A percentile compares a stretch with the other conserved stretches of the same genome.
phyloP scores from a whole-genome alignment of 2,888 invertebrate species.

The Agriopis aurantiaria region DNA sequence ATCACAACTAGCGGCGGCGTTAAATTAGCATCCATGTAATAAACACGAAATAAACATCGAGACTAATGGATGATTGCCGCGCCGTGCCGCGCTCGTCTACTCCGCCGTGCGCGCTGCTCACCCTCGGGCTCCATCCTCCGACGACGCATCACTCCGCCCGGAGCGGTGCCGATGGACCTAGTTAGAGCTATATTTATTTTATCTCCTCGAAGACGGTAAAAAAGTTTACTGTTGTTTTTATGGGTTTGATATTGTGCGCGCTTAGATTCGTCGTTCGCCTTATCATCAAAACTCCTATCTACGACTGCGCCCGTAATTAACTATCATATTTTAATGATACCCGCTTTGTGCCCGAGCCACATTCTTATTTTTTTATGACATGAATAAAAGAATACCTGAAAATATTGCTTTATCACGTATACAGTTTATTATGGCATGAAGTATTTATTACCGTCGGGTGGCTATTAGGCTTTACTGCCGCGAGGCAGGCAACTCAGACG shows the following conservation, averaged over 20 bases:
- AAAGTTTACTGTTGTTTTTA: conserved; percentile 77
- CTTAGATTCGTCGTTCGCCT: conserved; percentile 56
- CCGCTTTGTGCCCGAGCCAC: conserved; percentile 28
- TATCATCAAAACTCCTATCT: conserved; percentile 42
- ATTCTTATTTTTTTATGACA: conserved; percentile 38
- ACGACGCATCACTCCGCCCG: conserved; percentile 42
- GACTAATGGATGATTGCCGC: conserved; percentile 78
- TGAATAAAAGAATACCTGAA: conserved; percentile 23
- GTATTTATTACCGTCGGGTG: conserved; percentile 42
- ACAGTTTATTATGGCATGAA: conserved; percentile 37
- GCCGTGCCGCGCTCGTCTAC: conserved; percentile 36
- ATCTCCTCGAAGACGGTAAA: conserved; percentile 71
- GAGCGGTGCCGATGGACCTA: conserved; percentile 52
- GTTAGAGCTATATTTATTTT: conserved; percentile 73
- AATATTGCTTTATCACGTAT: conserved; percentile 36
- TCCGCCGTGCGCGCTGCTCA: conserved; percentile 38
- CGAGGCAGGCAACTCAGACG: conserved; percentile 40
- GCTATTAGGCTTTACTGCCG: conserved; percentile 37
- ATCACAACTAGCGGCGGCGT: conserved; percentile 59
- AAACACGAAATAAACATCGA: conserved; percentile 80
- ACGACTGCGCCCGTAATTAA: conserved; percentile 41
- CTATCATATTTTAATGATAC: conserved; percentile 45
- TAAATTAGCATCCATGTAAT: conserved; percentile 74
- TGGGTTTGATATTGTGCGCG: conserved; percentile 63
- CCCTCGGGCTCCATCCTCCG: conserved; percentile 23